These are phyloP conservation scores for Cebus imitator DNA, from an alignment of 2,113 vertebrate species.

Conservation along the genomic window DNA sequence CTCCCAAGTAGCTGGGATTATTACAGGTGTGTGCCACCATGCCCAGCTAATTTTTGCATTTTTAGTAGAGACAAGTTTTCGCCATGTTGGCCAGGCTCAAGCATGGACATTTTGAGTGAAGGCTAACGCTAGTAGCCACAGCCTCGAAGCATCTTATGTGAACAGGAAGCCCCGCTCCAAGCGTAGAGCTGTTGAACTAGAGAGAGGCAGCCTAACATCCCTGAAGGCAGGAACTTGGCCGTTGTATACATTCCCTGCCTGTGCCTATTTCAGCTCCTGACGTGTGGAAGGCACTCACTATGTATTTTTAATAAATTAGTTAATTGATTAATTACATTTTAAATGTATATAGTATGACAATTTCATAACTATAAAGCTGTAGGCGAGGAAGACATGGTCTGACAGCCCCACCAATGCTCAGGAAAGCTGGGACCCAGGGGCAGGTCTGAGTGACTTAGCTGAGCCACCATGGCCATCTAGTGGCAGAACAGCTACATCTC, in stretches of 20 bases:
- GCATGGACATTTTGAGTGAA: neutral
- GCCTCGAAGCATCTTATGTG: neutral
- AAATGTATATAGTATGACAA: neutral
- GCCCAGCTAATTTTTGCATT: no score
- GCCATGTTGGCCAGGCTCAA: neutral
- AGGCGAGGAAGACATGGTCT: neutral
- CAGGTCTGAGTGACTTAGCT: neutral
- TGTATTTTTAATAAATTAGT: neutral
- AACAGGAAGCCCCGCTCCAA: neutral
- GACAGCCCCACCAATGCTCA: neutral
- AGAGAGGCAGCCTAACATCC: neutral
- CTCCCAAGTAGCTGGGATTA: no score
- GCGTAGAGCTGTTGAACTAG: neutral
- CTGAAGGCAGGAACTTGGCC: neutral
- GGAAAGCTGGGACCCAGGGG: accelerated
- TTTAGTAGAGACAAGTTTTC: no score
- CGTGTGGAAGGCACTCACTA: neutral
- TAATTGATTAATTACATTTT: neutral
- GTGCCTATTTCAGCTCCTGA: neutral
- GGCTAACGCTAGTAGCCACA: neutral
- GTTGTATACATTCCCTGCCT: neutral
- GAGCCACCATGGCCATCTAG: constrained; percentile 62
- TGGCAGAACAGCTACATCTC: constrained; percentile 37
- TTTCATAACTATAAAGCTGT: neutral
- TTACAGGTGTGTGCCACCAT: no score